Evolutionary conservation across 2,113 vertebrate genomes (phyloP), one percentile per base, ranked within the genome.

Genomic region (Oreochromis aureus): DNA sequence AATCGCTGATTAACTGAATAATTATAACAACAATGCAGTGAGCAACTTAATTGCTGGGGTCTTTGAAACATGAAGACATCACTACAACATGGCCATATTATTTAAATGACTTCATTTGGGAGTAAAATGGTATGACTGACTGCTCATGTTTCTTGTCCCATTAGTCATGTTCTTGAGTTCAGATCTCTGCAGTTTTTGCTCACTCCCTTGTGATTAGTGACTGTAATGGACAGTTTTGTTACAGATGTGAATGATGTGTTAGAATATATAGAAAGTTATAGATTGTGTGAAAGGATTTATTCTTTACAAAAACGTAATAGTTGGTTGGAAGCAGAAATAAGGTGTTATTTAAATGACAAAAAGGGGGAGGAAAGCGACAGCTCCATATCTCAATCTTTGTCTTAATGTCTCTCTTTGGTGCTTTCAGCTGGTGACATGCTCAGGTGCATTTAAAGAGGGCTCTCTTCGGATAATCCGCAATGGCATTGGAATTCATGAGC

Each of bases 391-490:
- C 32, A 53, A 12, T 73, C 44, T n/a, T 18, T 82, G 30, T 85
- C 18, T 86, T 63, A 53, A 78, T 66, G 18, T 82, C 11, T 58
- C 9, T 44, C 13, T 92, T 80, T 86, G 90, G 53, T 81, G 22
- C 54, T 80, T 93, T 53, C 92, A 99, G 99, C 95, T 99, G 93
- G 99, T 99, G 88, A 99, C 99, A 0, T 99, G 99, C 96, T 99
- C 99, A 0, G 99, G 99, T 3, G 99, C 99, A 0, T 99, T 99
- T 90, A 99, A 99, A 84, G 99, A 99, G 90, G 99, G 99, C 27
- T 99, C 99, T 0, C 96, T 99, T 19, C 95, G 99, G 85, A 99
- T 99, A 92, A 99, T 99, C 92, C 97, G 99, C 79, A 99, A 99
- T 0, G 99, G 99, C 85, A 99, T 99, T 9, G 98, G 99, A 39